phyloP scores from a whole-genome alignment of 2,888 invertebrate genomes.

The Microlaimidae sp. region DNA sequence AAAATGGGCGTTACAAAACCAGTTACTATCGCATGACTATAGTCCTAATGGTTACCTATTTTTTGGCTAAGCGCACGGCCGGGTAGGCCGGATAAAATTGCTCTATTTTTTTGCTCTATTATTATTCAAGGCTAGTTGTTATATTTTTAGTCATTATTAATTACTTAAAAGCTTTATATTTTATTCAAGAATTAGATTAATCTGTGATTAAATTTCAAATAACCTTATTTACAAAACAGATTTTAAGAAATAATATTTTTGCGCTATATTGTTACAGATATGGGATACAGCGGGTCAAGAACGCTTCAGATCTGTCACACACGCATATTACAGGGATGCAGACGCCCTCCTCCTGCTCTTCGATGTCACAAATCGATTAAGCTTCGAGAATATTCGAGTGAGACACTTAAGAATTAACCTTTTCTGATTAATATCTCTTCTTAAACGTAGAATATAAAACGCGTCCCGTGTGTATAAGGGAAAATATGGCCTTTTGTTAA shows the following conservation, averaged over 20 bases:
- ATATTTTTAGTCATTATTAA: too few species aligned
- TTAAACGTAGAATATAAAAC: background rate
- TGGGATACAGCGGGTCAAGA: constrained; percentile 93
- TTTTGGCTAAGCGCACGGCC: too few species aligned
- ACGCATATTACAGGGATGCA: constrained; percentile 81
- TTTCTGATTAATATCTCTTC: too few species aligned
- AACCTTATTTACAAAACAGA: too few species aligned
- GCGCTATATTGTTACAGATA: constrained; percentile 48
- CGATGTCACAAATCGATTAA: constrained; percentile 82
- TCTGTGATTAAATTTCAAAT: too few species aligned
- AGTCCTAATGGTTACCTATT: too few species aligned
- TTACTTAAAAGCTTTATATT: background rate
- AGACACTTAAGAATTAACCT: constrained; percentile 21
- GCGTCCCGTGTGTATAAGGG: background rate
- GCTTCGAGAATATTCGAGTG: constrained; percentile 78
- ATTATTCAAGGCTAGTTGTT: too few species aligned
- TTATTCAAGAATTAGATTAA: background rate
- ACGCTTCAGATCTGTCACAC: constrained; percentile 76
- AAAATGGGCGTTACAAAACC: too few species aligned
- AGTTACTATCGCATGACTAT: too few species aligned
- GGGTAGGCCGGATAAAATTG: too few species aligned
- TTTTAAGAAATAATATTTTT: background rate
- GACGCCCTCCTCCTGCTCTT: constrained; percentile 78
- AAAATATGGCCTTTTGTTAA: constrained; percentile 16
- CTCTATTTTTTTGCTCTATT: too few species aligned